Evolutionary conservation across 2,888 invertebrate genomes (phyloP).

Genomic region (Protodeltote pygarga): DNA sequence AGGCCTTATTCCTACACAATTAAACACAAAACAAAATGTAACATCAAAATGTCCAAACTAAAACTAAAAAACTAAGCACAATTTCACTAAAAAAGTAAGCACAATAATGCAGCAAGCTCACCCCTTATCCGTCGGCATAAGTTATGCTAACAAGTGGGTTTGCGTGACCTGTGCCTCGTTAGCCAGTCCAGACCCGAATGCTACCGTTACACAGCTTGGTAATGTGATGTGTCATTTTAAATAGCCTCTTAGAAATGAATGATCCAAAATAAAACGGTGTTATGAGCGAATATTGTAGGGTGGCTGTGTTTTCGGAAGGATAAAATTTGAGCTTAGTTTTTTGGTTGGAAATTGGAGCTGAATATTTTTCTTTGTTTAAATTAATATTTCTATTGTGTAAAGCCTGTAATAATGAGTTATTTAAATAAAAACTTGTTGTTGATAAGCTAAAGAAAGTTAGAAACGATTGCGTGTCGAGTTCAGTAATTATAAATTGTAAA

Average conservation of each 20-base stretch:
- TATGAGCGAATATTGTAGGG: conserved; percentile 19
- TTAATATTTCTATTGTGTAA: background rate
- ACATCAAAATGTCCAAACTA: conserved; percentile 39
- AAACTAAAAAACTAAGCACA: conserved; percentile 59
- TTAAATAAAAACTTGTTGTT: background rate
- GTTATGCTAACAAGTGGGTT: conserved; percentile 75
- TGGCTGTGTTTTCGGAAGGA: conserved; percentile 13
- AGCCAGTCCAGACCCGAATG: conserved; percentile 30
- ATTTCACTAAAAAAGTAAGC: conserved; percentile 65
- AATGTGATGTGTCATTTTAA: conserved; percentile 60
- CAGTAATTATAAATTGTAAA: conserved; percentile 7
- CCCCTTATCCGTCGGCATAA: conserved; percentile 72
- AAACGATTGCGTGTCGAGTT: conserved; percentile 12
- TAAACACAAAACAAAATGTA: conserved; percentile 19
- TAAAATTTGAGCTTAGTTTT: conserved; percentile 14
- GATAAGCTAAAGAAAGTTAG: background rate
- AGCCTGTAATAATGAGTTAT: background rate
- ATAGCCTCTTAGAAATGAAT: conserved; percentile 55
- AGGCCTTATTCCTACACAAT: conserved; percentile 11
- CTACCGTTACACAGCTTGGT: conserved; percentile 38
- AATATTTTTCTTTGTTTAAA: background rate
- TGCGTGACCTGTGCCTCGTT: conserved; percentile 63
- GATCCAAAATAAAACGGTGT: conserved; percentile 51
- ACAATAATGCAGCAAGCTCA: conserved; percentile 70
- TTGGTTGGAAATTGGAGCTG: conserved; percentile 8